Evolutionary conservation across 2,888 invertebrate species (phyloP).

Genomic region (Pteria penguin): DNA sequence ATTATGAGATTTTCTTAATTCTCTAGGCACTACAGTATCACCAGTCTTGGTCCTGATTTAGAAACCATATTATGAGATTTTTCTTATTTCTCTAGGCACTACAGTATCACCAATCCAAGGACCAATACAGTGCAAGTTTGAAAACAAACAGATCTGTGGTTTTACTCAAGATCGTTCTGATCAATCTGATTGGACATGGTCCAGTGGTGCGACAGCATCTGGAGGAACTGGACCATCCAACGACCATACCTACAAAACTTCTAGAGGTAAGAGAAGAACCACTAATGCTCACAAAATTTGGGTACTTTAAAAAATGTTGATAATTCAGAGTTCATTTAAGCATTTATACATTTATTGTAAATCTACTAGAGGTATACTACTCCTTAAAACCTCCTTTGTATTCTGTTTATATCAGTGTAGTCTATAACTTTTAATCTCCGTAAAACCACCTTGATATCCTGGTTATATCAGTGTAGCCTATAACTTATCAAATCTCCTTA

Average conservation of each 20-base stretch:
- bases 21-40: constrained; percentile 1
- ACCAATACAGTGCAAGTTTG: constrained; percentile 63
- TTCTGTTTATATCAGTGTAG: too few species aligned
- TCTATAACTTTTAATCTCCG: too few species aligned
- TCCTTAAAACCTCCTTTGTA: too few species aligned
- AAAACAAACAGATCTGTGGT: constrained; percentile 61
- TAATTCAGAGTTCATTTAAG: too few species aligned
- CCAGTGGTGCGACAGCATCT: constrained; percentile 53
- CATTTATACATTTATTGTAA: too few species aligned
- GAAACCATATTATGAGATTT: not conserved
- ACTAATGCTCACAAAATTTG: too few species aligned
- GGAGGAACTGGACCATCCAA: constrained; percentile 64
- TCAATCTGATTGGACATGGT: constrained; percentile 68
- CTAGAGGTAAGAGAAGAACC: constrained; percentile 1
- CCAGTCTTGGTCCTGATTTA: not conserved
- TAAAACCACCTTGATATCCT: too few species aligned
- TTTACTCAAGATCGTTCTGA: constrained; percentile 61
- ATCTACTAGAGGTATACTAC: too few species aligned
- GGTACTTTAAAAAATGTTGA: too few species aligned
- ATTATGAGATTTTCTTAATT: not conserved
- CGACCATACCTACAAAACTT: constrained; percentile 74
- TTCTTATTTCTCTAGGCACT: not conserved
- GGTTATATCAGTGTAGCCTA: too few species aligned
- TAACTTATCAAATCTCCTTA: too few species aligned
- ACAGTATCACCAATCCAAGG: constrained; percentile 16